Evolutionary conservation across 1,140 invertebrate species (phyloP), one percentile per base, ranked within the genome.

Genomic region (Aphelinus atriplicis): DNA sequence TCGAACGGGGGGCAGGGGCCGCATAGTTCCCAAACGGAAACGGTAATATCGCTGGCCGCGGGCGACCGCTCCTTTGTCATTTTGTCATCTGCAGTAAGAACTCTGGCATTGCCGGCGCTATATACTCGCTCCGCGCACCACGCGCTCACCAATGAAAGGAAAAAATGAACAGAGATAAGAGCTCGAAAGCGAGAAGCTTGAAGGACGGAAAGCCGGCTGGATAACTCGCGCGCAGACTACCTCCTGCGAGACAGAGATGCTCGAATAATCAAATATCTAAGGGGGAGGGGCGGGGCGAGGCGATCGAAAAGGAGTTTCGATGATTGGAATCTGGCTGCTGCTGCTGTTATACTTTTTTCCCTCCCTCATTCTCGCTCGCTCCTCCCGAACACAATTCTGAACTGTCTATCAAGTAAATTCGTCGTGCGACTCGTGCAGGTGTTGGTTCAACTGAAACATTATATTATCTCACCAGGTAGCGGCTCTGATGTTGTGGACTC

Each of bases 51-150:
- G 82, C 82, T 82, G 80, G 81, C 84, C 84, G 63, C 80, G 78
- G 80, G 84, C 85, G 80, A 85, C 82, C 82, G 83, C 81, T 83
- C 84, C 81, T 86, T 86, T 87, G 84, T 87, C 84, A 87, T 86
- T 86, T 86, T 86, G 84, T 87, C 86, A 85, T 83, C 79, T 72
- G 78, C 78, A 79, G 76, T 80, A 81, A 80, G 76, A 76, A 66
- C 76, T 26, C 26, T 26, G 26, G 26, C 26, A 26, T 26, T 26
- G 26, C 26, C 26, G 26, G 26, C 26, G 26, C 26, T 26, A 26
- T 26, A 26, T 26, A 26, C 26, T 10, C 10, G 53, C 53, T 55
- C 26, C 26, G 26, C 26, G 26, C 26, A 0, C 26, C 26, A 26
- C 26, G 26, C 26, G 26, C 26, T n/a, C 7, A 51, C 26, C 9